Conservation (phyloP, 2,888 invertebrate genomes). For the Orthosia gracilis region DNA sequence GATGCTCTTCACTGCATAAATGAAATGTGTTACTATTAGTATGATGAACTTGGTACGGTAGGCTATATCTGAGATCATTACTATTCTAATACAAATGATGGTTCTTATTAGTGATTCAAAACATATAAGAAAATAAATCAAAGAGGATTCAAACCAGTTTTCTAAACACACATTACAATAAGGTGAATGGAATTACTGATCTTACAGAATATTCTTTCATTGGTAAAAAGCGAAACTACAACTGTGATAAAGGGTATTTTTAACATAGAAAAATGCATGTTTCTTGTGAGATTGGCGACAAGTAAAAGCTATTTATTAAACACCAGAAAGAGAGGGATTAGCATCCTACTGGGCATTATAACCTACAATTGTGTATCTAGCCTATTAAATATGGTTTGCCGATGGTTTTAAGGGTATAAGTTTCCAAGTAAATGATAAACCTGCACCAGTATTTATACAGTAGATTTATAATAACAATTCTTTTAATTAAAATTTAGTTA, state of each 20-base stretch:
- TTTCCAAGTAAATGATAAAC: not conserved
- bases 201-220: not conserved
- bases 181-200: too few relatives aligned
- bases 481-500: not conserved
- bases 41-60: not conserved
- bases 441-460: too few relatives aligned
- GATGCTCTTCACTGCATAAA: not conserved
- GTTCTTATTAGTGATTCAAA: not conserved
- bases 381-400: not conserved
- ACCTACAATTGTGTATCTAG: slow-evolving; percentile 21
- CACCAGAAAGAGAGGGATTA: not conserved
- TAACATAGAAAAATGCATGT: not conserved
- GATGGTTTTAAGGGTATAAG: not conserved
- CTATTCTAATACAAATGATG: not conserved
- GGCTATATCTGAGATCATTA: not conserved
- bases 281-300: not conserved
- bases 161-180: not conserved
- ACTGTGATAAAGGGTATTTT: too few relatives aligned
- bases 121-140: not conserved
- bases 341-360: not conserved
- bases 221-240: too few relatives aligned
- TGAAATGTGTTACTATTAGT: slow-evolving; percentile 8
- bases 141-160: not conserved
- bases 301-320: too few relatives aligned
- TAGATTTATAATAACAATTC: not conserved